Evolutionary conservation across 1,140 invertebrate genomes (phyloP).

Genomic region (Mesaphorura yosii): DNA sequence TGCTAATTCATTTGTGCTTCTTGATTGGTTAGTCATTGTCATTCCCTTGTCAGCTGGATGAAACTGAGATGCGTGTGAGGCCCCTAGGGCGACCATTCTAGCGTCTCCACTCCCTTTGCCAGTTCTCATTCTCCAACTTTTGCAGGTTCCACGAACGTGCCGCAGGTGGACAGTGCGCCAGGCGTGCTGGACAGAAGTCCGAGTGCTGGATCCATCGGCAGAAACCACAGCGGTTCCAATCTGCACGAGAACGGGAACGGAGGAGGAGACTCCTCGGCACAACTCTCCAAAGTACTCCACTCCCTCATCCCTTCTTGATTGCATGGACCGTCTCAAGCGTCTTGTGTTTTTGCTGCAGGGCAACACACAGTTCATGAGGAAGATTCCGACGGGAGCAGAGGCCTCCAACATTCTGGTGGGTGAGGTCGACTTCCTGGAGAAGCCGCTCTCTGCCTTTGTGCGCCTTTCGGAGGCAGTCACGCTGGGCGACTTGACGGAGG

Average conservation of each 20-base stretch:
- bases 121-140: no score
- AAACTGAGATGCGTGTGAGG: no score
- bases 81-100: no score
- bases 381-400: slow-evolving; percentile 92
- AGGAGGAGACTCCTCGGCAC: slow-evolving; percentile 48
- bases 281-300: slow-evolving; percentile 3
- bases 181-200: slow-evolving; percentile 62
- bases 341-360: slow-evolving; percentile 43
- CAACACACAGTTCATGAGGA: slow-evolving; percentile 90
- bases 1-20: no score
- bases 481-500: slow-evolving; percentile 91
- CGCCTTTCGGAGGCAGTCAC: slow-evolving; percentile 76
- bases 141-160: slow-evolving; percentile 28
- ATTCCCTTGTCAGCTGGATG: no score
- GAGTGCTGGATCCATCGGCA: slow-evolving; percentile 61
- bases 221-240: slow-evolving; percentile 55
- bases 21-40: no score
- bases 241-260: slow-evolving; percentile 35
- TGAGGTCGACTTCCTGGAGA: slow-evolving; percentile 90
- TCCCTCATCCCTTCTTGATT: not conserved
- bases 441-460: slow-evolving; percentile 82
- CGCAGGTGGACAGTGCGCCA: slow-evolving; percentile 27
- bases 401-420: slow-evolving; percentile 95
- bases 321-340: no score
- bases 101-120: no score